Percentiles rank a stretch among this genome's conserved stretches.
Evolutionary conservation across 2,113 vertebrate genomes (phyloP).

Genomic region (Taurulus bubalis): DNA sequence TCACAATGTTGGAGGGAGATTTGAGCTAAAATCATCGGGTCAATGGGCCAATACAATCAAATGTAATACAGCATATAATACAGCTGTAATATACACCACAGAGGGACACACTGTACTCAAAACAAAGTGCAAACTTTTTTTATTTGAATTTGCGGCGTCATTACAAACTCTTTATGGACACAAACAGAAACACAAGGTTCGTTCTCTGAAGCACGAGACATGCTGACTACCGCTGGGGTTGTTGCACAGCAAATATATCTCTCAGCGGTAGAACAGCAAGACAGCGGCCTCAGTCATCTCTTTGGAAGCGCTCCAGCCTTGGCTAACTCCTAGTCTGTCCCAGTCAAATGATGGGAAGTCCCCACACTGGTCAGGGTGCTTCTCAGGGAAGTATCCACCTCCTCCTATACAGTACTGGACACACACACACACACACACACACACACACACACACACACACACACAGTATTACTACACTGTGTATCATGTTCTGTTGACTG

Average conservation of each 20-base stretch:
- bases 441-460: background rate
- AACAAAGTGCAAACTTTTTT: background rate
- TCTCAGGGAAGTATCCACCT: constrained; percentile 27
- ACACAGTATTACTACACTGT: background rate
- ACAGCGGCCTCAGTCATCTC: constrained; percentile 43
- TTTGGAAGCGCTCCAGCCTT: constrained; percentile 34
- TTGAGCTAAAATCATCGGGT: background rate
- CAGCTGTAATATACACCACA: background rate
- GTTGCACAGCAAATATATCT: background rate
- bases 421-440: background rate
- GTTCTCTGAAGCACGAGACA: background rate
- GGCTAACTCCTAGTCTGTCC: background rate
- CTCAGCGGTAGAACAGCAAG: constrained; percentile 48
- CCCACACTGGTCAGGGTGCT: background rate
- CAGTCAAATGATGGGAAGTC: constrained; percentile 39
- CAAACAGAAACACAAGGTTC: background rate
- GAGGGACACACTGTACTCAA: background rate
- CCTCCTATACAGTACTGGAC: constrained; percentile 47
- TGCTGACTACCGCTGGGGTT: background rate
- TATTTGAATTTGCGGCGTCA: background rate
- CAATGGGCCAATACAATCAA: too few relatives aligned
- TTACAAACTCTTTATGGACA: background rate
- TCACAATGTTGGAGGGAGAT: background rate
- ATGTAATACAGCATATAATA: too few relatives aligned
- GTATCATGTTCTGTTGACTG: background rate